Conservation (phyloP, 2,113 vertebrate genomes). For the Meleagris gallopavo region DNA sequence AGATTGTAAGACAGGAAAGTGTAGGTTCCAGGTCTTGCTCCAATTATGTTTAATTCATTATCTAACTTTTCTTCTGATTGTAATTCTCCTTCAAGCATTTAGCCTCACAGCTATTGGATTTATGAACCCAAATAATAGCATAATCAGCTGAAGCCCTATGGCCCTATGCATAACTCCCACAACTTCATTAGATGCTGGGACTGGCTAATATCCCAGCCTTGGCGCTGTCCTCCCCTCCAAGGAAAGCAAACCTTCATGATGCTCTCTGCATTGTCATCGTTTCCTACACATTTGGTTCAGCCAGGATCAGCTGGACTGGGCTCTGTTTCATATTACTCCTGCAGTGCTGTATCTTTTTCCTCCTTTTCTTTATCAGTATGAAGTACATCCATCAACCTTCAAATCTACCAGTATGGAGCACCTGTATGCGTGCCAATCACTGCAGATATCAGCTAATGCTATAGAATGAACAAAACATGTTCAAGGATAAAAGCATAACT, state of each 20-base stretch:
- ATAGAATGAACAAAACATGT: slow-evolving; percentile 34
- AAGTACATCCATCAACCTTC: slow-evolving; percentile 48
- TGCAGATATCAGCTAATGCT: not conserved
- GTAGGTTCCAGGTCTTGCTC: not conserved
- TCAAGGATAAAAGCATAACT: slow-evolving; percentile 41
- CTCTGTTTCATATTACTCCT: slow-evolving; percentile 5
- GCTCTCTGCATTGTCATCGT: not conserved
- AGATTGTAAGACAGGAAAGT: not conserved
- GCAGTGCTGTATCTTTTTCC: slow-evolving; percentile 24
- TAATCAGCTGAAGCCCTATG: not conserved
- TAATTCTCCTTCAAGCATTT: not conserved
- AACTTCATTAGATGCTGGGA: not conserved
- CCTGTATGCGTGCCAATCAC: slow-evolving; percentile 28
- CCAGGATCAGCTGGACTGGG: not conserved
- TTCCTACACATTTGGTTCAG: not conserved
- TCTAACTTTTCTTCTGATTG: not conserved
- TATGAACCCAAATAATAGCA: not conserved
- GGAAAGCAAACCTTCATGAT: not conserved
- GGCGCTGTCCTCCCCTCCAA: not conserved
- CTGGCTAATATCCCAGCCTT: not conserved
- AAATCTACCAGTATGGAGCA: not conserved
- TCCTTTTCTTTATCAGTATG: slow-evolving; percentile 19
- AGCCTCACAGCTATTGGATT: not conserved
- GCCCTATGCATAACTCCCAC: not conserved
- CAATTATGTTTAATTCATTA: not conserved